Conservation (phyloP, 2,113 vertebrate genomes). For the Pagrus major region DNA sequence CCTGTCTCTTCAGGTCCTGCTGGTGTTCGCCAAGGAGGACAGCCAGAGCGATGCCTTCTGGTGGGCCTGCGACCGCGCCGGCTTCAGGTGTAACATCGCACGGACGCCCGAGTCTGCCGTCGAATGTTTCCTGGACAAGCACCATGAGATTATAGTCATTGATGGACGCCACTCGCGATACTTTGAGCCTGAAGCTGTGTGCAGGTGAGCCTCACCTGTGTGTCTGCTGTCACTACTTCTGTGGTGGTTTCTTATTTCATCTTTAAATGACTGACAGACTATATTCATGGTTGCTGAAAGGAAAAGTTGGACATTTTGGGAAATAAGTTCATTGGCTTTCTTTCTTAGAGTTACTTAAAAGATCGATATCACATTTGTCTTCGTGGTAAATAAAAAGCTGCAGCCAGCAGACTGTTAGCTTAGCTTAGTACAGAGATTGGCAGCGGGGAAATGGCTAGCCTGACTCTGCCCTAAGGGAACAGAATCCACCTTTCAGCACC, state of each 20-base stretch:
- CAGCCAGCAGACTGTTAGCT: neutral
- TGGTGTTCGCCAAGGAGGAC: conserved; percentile 96
- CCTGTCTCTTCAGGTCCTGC: conserved; percentile 88
- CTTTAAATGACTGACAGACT: neutral
- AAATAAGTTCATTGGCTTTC: neutral
- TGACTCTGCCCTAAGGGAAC: neutral
- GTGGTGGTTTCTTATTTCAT: neutral
- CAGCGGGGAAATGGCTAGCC: neutral
- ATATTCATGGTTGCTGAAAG: neutral
- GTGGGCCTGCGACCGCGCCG: conserved; percentile 97
- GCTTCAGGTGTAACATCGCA: conserved; percentile 92
- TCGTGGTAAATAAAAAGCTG: neutral
- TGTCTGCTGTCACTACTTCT: neutral
- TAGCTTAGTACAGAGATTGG: neutral
- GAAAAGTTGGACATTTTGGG: neutral
- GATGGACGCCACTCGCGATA: conserved; percentile 90
- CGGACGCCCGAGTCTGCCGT: conserved; percentile 92
- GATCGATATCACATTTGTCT: neutral
- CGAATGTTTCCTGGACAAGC: conserved; percentile 94
- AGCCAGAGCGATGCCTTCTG: conserved; percentile 95
- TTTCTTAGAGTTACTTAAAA: neutral
- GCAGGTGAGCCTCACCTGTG: conserved; percentile 84
- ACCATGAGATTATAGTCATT: conserved; percentile 95
- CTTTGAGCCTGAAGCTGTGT: conserved; percentile 91
- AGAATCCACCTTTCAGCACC: neutral